Evolutionary conservation across 2,113 vertebrate genomes (phyloP).

Genomic region (Aldabrachelys gigantea): DNA sequence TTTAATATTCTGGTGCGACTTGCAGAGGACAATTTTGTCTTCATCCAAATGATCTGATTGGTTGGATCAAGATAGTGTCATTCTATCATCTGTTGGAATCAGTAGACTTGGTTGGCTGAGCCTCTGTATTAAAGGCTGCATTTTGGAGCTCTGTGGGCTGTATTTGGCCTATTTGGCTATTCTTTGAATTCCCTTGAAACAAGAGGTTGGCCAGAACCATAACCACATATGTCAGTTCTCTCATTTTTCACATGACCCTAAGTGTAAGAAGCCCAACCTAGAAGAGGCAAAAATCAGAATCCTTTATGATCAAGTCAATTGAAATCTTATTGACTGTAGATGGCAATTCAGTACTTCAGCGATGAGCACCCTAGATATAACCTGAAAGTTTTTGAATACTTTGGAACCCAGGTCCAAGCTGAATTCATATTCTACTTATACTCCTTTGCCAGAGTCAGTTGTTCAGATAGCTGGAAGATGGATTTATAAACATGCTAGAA

Average conservation of each 20-base stretch:
- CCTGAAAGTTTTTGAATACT: neutral
- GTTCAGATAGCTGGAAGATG: rapidly evolving
- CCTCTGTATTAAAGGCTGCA: neutral
- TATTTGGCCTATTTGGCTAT: neutral
- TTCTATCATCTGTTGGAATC: neutral
- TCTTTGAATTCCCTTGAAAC: neutral
- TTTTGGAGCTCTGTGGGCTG: rapidly evolving
- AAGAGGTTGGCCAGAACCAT: neutral
- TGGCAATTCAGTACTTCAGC: neutral
- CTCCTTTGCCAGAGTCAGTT: neutral
- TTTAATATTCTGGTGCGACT: neutral
- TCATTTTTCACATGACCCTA: rapidly evolving
- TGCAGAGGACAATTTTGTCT: neutral
- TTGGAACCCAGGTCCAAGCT: rapidly evolving
- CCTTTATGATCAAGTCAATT: neutral
- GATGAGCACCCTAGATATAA: neutral
- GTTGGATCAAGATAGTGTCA: neutral
- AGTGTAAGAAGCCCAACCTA: rapidly evolving
- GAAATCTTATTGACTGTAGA: rapidly evolving
- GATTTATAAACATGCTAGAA: rapidly evolving
- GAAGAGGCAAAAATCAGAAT: rapidly evolving
- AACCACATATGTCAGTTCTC: rapidly evolving
- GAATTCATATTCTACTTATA: rapidly evolving
- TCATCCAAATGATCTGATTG: rapidly evolving
- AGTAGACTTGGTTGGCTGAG: neutral